A percentile compares a stretch with the other conserved stretches of the same genome.
phyloP scores from a whole-genome alignment of 2,113 vertebrate species.

The Eretmodus cyanostictus region DNA sequence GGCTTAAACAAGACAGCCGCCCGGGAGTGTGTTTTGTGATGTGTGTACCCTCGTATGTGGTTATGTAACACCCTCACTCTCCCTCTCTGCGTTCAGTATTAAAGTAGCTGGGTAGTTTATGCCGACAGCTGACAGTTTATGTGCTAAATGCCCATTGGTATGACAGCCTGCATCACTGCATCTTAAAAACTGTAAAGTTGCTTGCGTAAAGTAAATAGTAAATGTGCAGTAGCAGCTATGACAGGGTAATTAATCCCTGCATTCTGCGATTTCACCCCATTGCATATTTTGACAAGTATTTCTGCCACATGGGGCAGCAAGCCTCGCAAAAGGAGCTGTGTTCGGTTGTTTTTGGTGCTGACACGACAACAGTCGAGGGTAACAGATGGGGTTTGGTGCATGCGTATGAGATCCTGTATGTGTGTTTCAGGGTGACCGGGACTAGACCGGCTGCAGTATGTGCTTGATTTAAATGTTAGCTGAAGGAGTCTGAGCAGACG shows the following conservation, averaged over 20 bases:
- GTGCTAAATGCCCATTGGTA: slow-evolving; percentile 5
- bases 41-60: background rate
- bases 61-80: background rate
- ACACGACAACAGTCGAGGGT: slow-evolving; percentile 37
- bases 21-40: background rate
- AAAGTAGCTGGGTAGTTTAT: background rate
- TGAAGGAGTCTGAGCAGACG: background rate
- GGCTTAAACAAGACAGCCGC: background rate
- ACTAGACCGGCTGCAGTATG: background rate
- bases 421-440: slow-evolving; percentile 26
- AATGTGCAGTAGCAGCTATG: slow-evolving; percentile 19
- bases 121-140: background rate
- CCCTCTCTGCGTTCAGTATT: background rate
- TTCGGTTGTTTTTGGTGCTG: slow-evolving; percentile 56
- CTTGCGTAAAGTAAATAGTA: slow-evolving; percentile 9
- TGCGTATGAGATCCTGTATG: background rate
- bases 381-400: slow-evolving; percentile 48
- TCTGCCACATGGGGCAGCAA: slow-evolving; percentile 15
- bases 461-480: slow-evolving; percentile 20
- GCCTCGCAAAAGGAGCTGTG: slow-evolving; percentile 43
- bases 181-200: slow-evolving; percentile 40
- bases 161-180: slow-evolving; percentile 20
- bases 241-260: slow-evolving; percentile 45
- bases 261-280: slow-evolving; percentile 14
- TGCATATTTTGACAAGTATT: slow-evolving; percentile 43